Base-by-base conservation (phyloP, 2,113 vertebrate species). In the Acrocephalus kingi region DNA sequence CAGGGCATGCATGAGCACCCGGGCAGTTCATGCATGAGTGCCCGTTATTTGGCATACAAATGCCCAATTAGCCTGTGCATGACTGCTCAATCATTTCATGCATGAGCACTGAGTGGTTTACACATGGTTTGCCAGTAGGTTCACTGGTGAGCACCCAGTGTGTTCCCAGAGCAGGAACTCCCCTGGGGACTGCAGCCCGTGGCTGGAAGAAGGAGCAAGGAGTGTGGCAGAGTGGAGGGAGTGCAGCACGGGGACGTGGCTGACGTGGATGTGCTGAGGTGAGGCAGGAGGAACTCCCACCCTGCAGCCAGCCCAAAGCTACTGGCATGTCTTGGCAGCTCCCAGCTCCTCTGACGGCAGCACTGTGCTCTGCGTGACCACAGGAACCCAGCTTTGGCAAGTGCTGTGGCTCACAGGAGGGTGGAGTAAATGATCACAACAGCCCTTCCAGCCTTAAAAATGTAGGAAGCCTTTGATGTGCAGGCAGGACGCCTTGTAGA, bases 191-290 rank as follows among this genome's bases (percentile, higher is more conserved):
- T 35, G 45, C 49, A 80, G 46, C 69, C 67, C 0, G 0, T 9
- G 56, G 66, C 55, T 82, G n/a, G 73, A 54, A 58, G 54, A 69
- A 78, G 74, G 39, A 69, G 64, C 39, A 35, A 4, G 59, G 64
- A 92, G 37, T 2, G 0, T 2, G 35, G 74, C 61, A 58, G 61
- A 45, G 82, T 2, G 4, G 58, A 87, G 43, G 52, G 33, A 20
- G 33, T 2, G 22, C 33, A 1, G 30, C 2, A 4, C 0, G 0
- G 56, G 20, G 67, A 17, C 0, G 1, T 7, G 45, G 62, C 80
- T 79, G 71, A 41, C 1, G 6, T 33, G 56, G 37, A 12, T 16
- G 80, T 74, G 45, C 83, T 35, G 55, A 3, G 7, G 28, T 2
- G 22, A 23, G 21, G 59, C 46, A 13, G 64, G 61, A 82, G 74